These are phyloP conservation scores for Bradypus variegatus DNA, from an alignment of 2,797 vertebrate species.

Conservation along the genomic window DNA sequence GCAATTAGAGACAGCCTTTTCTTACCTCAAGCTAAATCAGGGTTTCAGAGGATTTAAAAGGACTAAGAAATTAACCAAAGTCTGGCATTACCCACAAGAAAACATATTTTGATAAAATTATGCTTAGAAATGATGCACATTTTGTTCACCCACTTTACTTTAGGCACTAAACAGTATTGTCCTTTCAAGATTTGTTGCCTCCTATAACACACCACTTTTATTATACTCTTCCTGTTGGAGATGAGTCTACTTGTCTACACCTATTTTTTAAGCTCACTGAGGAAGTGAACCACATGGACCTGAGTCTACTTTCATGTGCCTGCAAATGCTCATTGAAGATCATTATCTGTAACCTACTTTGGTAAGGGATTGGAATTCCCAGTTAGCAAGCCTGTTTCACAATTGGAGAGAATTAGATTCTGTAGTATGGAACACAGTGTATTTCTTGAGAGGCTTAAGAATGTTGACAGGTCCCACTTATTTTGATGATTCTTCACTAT, in stretches of 20 bases:
- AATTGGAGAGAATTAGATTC: not conserved
- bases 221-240: not conserved
- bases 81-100: not conserved
- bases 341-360: not conserved
- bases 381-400: not conserved
- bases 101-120: not conserved
- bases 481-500: not conserved
- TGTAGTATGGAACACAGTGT: not conserved
- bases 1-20: not conserved
- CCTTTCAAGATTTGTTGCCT: not conserved
- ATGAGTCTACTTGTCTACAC: not conserved
- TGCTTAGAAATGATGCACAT: not conserved
- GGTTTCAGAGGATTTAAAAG: not conserved
- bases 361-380: not conserved
- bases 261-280: not conserved
- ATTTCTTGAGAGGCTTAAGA: not conserved
- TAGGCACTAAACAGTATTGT: not conserved
- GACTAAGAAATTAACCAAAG: not conserved
- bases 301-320: not conserved
- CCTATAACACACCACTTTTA: not conserved
- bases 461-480: not conserved
- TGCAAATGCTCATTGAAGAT: not conserved
- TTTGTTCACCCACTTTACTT: not conserved
- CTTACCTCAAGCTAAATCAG: not conserved
- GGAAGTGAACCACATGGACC: not conserved